Conservation (phyloP, 92 coral and sea anemone species). For the Epizoanthus ramosus region DNA sequence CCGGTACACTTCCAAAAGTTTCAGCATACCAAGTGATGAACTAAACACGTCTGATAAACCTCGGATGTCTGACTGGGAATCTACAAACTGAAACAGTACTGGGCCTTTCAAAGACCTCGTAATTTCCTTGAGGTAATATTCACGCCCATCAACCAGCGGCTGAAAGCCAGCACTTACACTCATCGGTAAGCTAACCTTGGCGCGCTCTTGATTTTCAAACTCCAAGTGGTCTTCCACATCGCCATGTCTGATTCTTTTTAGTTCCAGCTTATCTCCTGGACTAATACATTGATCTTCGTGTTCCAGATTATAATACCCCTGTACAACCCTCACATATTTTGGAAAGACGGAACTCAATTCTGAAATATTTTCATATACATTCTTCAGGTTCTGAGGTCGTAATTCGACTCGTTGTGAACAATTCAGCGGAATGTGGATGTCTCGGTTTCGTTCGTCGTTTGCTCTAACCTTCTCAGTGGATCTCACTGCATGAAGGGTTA, state of each 20-base stretch:
- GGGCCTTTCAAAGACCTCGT: slow-evolving; percentile 55
- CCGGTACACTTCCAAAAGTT: slow-evolving; percentile 58
- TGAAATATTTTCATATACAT: slow-evolving; percentile 79
- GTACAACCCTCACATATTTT: slow-evolving; percentile 85
- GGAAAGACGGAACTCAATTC: slow-evolving; percentile 72
- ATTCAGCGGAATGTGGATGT: slow-evolving; percentile 83
- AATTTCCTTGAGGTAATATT: slow-evolving; percentile 86
- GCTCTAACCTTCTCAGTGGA: slow-evolving; percentile 87
- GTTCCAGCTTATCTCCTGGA: slow-evolving; percentile 90
- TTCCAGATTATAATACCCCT: slow-evolving; percentile 76
- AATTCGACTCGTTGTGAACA: slow-evolving; percentile 90
- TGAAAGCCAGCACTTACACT: slow-evolving; percentile 89
- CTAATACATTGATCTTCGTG: slow-evolving; percentile 75
- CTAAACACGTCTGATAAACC: slow-evolving; percentile 70
- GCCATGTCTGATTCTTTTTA: slow-evolving; percentile 65
- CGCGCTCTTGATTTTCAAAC: slow-evolving; percentile 73
- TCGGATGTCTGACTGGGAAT: slow-evolving; percentile 50
- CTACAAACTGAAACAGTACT: slow-evolving; percentile 81
- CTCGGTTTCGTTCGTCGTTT: slow-evolving; percentile 74
- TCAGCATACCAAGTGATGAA: slow-evolving; percentile 75
- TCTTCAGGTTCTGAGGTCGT: slow-evolving; percentile 83
- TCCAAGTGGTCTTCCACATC: slow-evolving; percentile 60
- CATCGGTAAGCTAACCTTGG: slow-evolving; percentile 63
- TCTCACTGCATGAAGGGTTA: slow-evolving; percentile 79
- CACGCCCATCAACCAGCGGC: slow-evolving; percentile 89